Conservation (phyloP, 2,113 vertebrate genomes). For the Scophthalmus maximus region DNA sequence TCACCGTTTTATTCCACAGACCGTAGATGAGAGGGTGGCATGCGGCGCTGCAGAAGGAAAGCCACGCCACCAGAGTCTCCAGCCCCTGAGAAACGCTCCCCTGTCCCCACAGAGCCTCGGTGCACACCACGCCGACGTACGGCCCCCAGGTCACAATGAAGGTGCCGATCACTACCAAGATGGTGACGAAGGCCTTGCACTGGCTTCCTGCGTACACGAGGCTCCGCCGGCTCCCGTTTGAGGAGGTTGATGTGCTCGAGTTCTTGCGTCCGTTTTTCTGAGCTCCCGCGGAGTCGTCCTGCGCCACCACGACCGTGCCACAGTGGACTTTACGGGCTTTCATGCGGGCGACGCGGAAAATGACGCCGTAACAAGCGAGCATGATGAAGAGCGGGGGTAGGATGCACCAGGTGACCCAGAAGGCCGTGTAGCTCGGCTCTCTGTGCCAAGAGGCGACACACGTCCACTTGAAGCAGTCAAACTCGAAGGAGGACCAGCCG, state of each 20-base stretch:
- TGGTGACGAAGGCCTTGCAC: slow-evolving; percentile 96
- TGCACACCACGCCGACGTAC: slow-evolving; percentile 92
- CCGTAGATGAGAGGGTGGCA: slow-evolving; percentile 98
- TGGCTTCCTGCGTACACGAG: slow-evolving; percentile 96
- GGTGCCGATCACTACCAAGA: slow-evolving; percentile 95
- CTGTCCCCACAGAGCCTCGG: slow-evolving; percentile 93
- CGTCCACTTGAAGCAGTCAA: slow-evolving; percentile 96
- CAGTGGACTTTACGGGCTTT: slow-evolving; percentile 98
- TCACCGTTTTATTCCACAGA: slow-evolving; percentile 98
- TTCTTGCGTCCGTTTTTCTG: slow-evolving; percentile 91
- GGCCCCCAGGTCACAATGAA: slow-evolving; percentile 95
- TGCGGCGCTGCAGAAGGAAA: slow-evolving; percentile 93
- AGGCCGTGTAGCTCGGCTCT: slow-evolving; percentile 89
- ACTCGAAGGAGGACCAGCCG: slow-evolving; percentile 95
- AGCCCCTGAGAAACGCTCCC: slow-evolving; percentile 88
- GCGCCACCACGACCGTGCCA: slow-evolving; percentile 86
- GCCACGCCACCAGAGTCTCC: slow-evolving; percentile 95
- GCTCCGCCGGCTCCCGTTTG: slow-evolving; percentile 89
- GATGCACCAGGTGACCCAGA: slow-evolving; percentile 96
- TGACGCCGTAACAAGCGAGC: slow-evolving; percentile 94
- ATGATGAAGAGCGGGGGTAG: slow-evolving; percentile 90
- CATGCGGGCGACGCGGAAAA: slow-evolving; percentile 95
- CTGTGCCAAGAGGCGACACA: slow-evolving; percentile 96
- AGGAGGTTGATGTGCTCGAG: slow-evolving; percentile 94
- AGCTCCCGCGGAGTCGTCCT: slow-evolving; percentile 77